Percentiles rank a stretch among this genome's conserved stretches.
phyloP scores from a whole-genome alignment of 92 coral and sea anemone genomes.

The Zoanthus sociatus region DNA sequence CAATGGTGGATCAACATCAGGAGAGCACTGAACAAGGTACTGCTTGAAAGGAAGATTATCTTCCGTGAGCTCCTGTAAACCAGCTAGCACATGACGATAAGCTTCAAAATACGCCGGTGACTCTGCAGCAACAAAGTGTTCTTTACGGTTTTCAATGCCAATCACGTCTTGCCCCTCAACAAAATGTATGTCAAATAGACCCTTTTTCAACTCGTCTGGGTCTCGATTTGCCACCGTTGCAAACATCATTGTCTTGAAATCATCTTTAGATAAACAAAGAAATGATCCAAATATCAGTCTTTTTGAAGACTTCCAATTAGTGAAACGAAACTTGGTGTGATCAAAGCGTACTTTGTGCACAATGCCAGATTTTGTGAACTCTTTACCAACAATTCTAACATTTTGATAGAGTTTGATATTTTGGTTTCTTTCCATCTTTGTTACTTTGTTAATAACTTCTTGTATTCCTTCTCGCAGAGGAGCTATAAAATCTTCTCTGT shows the following conservation, averaged over 20 bases:
- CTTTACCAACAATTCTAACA: slow-evolving; percentile 55
- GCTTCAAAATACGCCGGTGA: slow-evolving; percentile 84
- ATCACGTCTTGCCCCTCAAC: slow-evolving; percentile 61
- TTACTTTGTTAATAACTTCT: slow-evolving; percentile 60
- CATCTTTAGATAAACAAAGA: slow-evolving; percentile 72
- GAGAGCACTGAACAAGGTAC: slow-evolving; percentile 74
- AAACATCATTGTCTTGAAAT: slow-evolving; percentile 67
- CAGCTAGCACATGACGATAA: slow-evolving; percentile 81
- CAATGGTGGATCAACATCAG: slow-evolving; percentile 74
- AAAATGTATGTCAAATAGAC: slow-evolving; percentile 67
- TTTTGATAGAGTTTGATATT: slow-evolving; percentile 66
- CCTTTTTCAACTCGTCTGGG: slow-evolving; percentile 57
- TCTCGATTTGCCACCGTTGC: slow-evolving; percentile 79
- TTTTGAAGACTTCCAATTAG: slow-evolving; percentile 76
- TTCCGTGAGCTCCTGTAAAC: slow-evolving; percentile 66
- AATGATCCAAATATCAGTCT: slow-evolving; percentile 84
- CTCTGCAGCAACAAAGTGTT: slow-evolving; percentile 70
- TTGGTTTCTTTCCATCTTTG: slow-evolving; percentile 60
- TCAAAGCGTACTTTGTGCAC: slow-evolving; percentile 67
- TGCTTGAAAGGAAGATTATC: slow-evolving; percentile 74
- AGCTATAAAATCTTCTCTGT: slow-evolving; percentile 83
- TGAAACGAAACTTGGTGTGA: slow-evolving; percentile 53
- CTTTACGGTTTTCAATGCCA: slow-evolving; percentile 57
- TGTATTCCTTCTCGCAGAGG: slow-evolving; percentile 83
- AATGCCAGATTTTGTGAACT: slow-evolving; percentile 68